phyloP scores from a whole-genome alignment of 2,113 vertebrate species.

The Hepsetus odoe region DNA sequence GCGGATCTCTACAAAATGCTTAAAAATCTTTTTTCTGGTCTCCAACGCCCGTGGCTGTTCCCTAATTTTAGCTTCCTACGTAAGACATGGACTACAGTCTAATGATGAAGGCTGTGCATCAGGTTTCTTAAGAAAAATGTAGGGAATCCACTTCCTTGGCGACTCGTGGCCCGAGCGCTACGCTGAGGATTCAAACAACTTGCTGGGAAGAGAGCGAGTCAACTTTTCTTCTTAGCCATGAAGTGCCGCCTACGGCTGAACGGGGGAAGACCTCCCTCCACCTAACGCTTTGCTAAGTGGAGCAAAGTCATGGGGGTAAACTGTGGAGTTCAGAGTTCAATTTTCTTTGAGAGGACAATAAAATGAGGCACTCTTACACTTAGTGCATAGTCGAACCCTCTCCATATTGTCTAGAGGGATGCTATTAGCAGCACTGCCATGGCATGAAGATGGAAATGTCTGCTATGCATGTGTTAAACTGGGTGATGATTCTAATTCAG shows the following conservation, averaged over 20 bases:
- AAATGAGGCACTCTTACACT: background rate
- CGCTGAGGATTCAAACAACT: background rate
- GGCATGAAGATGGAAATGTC: background rate
- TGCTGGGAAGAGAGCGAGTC: background rate
- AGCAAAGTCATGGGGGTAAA: background rate
- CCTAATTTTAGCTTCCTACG: too few species aligned
- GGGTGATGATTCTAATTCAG: background rate
- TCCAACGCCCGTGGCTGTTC: too few species aligned
- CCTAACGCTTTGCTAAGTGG: background rate
- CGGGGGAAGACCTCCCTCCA: background rate
- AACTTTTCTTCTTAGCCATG: background rate
- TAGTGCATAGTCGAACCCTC: too few species aligned
- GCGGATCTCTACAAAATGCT: too few species aligned
- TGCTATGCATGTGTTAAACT: background rate
- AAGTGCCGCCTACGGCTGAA: background rate
- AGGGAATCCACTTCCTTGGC: background rate
- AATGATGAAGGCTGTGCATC: background rate
- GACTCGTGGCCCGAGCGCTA: background rate
- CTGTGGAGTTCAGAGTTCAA: slow-evolving; percentile 2
- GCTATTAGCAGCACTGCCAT: background rate
- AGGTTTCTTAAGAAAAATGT: background rate
- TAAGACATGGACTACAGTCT: background rate
- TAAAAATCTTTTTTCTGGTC: too few species aligned
- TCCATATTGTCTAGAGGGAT: background rate
- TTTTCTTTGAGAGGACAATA: slow-evolving; percentile 1